phyloP scores from a whole-genome alignment of 2,113 vertebrate genomes.

The Casuarius casuarius region DNA sequence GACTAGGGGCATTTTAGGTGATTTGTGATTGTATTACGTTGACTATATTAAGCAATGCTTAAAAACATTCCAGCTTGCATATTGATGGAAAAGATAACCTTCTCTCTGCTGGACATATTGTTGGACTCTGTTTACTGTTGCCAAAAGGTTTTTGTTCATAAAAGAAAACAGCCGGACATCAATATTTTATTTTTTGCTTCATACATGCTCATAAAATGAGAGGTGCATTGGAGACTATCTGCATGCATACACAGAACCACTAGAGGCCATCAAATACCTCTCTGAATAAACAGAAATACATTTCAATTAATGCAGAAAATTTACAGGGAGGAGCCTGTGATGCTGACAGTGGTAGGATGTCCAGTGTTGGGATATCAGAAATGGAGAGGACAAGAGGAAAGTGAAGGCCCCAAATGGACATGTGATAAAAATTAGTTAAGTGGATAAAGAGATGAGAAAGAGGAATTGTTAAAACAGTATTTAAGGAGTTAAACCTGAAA shows the following conservation, averaged over 20 bases:
- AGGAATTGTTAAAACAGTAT: rapidly evolving
- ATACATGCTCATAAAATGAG: neutral
- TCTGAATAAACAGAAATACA: neutral
- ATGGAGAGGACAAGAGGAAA: neutral
- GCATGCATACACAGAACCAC: conserved; percentile 20
- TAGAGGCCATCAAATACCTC: conserved; percentile 60
- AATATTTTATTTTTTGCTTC: neutral
- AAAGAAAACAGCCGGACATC: conserved; percentile 4
- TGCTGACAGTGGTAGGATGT: neutral
- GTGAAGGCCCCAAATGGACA: neutral
- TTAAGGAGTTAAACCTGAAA: neutral
- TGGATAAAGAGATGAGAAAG: neutral
- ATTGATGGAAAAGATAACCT: neutral
- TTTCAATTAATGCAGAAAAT: neutral
- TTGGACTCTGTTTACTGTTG: neutral
- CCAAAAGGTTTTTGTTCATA: conserved; percentile 26
- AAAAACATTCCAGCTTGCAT: neutral
- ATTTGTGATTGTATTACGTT: neutral
- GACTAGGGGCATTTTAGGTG: neutral
- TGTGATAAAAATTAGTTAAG: neutral
- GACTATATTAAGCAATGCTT: neutral
- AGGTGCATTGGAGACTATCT: neutral
- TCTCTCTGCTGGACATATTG: neutral
- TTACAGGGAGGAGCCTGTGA: neutral
- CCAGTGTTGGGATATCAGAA: neutral